These are phyloP conservation scores for Rhipidura dahli DNA, from an alignment of 2,113 vertebrate species.

Conservation along the genomic window DNA sequence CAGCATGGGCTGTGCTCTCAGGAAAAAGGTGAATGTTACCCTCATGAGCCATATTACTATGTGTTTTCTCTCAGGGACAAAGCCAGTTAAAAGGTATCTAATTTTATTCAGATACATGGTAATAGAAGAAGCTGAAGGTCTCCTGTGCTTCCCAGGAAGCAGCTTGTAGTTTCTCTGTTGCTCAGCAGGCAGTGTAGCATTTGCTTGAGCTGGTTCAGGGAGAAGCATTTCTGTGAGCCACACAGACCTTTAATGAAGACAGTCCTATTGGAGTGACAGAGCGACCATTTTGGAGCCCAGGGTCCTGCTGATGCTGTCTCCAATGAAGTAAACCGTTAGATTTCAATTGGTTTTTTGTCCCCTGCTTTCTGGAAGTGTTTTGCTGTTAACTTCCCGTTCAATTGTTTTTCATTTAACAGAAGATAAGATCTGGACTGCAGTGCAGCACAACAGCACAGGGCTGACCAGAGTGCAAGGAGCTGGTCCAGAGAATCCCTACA, in stretches of 20 bases:
- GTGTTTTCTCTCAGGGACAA: not conserved
- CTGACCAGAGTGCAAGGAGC: slow-evolving; percentile 79
- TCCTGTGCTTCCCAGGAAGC: not conserved
- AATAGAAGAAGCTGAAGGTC: not conserved
- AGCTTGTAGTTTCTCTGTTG: not conserved
- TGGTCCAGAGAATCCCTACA: slow-evolving; percentile 72
- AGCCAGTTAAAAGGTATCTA: not conserved
- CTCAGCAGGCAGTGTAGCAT: not conserved
- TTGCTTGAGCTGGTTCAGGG: not conserved
- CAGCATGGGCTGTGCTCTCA: not conserved
- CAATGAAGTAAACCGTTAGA: not conserved
- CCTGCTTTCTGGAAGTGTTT: not conserved
- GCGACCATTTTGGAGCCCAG: fast-evolving
- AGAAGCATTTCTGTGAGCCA: not conserved
- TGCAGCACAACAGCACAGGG: slow-evolving; percentile 85
- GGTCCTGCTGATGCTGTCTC: not conserved
- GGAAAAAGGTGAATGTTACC: not conserved
- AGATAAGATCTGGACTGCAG: slow-evolving; percentile 89
- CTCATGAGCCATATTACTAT: not conserved
- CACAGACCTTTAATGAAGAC: not conserved
- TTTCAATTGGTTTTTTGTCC: not conserved
- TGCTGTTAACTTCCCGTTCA: not conserved
- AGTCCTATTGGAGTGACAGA: not conserved
- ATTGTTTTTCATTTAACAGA: slow-evolving; percentile 71
- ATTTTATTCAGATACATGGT: not conserved